Evolutionary conservation across 2,797 vertebrate species (phyloP).

Genomic region (Danio aesculapii): DNA sequence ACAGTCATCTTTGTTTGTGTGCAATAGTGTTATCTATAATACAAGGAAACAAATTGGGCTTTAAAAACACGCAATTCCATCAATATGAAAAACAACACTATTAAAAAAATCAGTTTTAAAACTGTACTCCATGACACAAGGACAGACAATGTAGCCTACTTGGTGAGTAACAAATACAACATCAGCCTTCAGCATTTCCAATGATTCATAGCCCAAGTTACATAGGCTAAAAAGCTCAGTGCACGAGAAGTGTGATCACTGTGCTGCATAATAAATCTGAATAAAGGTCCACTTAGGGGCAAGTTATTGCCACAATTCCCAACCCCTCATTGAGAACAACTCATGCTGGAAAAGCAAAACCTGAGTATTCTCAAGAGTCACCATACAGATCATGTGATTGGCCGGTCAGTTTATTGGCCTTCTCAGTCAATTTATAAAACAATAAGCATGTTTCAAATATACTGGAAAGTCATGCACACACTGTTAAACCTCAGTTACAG

Average conservation of each 20-base stretch:
- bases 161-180: background rate
- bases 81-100: background rate
- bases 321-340: conserved; percentile 22
- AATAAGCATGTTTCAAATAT: background rate
- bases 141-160: background rate
- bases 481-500: too few species aligned
- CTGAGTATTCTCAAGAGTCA: background rate
- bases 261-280: conserved; percentile 24
- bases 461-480: too few species aligned
- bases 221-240: background rate
- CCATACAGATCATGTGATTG: background rate
- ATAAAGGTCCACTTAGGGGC: background rate
- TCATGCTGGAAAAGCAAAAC: conserved; percentile 9
- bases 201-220: conserved; percentile 2
- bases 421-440: background rate
- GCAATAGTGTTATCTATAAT: background rate
- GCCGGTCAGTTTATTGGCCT: conserved; percentile 8
- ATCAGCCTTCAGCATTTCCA: background rate
- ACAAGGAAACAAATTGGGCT: background rate
- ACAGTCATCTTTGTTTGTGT: too few species aligned
- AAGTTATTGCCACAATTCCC: conserved; percentile 25
- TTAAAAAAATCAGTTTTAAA: background rate
- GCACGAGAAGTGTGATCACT: background rate
- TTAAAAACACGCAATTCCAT: background rate
- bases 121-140: background rate